phyloP scores from a whole-genome alignment of 2,888 invertebrate genomes.

The Periphyllus acericola region DNA sequence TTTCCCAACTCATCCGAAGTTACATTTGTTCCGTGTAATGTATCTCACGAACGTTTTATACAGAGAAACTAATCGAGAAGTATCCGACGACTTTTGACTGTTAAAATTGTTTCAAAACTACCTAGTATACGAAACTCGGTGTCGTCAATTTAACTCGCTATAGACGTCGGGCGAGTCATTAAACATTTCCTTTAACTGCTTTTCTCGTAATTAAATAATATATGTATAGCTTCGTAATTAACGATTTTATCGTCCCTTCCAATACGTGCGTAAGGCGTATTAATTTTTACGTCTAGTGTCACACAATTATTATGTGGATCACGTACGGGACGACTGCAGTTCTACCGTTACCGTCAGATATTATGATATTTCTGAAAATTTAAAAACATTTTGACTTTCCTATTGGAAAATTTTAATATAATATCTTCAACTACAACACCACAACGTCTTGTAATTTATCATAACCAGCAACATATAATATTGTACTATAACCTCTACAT shows the following conservation, averaged over 20 bases:
- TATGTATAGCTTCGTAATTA: no score
- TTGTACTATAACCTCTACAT: no score
- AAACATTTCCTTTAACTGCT: not conserved
- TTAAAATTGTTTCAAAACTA: constrained; percentile 43
- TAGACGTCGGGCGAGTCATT: not conserved
- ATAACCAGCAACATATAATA: no score
- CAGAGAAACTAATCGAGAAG: not conserved
- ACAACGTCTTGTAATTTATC: no score
- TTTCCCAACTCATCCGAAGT: not conserved
- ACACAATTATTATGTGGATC: not conserved
- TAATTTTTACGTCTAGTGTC: not conserved
- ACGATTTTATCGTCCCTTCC: no score
- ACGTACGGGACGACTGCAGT: not conserved
- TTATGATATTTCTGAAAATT: no score
- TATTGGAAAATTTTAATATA: no score
- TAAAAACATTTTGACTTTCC: no score
- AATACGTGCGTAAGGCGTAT: no score
- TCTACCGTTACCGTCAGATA: not conserved
- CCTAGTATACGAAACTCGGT: not conserved
- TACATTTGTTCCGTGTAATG: not conserved
- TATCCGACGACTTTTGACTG: not conserved
- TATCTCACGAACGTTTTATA: not conserved
- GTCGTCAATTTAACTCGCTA: not conserved
- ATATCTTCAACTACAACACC: no score
- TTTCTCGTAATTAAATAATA: not conserved